Evolutionary conservation across 2,888 invertebrate genomes (phyloP).

Genomic region (Eumerus sabulonum): DNA sequence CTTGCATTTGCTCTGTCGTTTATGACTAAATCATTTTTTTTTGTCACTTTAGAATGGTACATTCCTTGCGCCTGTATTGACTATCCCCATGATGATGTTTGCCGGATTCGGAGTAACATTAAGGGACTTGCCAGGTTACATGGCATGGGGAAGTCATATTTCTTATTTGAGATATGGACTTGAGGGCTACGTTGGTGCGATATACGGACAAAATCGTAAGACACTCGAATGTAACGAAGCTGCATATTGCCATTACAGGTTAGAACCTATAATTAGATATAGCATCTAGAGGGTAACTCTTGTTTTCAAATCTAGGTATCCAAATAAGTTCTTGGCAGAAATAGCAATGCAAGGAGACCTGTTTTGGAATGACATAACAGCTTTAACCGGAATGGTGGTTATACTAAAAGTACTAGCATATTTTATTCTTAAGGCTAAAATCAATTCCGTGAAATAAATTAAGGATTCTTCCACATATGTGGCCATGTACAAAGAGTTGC

Average conservation of each 20-base stretch:
- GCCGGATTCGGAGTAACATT: slow-evolving; percentile 96
- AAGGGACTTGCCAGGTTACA: slow-evolving; percentile 89
- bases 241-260: slow-evolving; percentile 89
- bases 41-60: slow-evolving; percentile 88
- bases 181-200: slow-evolving; percentile 90
- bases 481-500: no score
- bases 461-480: background rate
- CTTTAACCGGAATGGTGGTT: slow-evolving; percentile 85
- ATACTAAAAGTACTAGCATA: slow-evolving; percentile 84
- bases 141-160: slow-evolving; percentile 94
- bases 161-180: slow-evolving; percentile 95
- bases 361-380: slow-evolving; percentile 90
- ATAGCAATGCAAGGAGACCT: slow-evolving; percentile 89
- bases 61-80: slow-evolving; percentile 93
- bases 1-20: background rate
- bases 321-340: slow-evolving; percentile 88
- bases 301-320: slow-evolving; percentile 81
- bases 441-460: slow-evolving; percentile 79
- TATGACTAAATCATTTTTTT: no score
- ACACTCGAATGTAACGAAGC: slow-evolving; percentile 87
- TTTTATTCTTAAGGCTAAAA: slow-evolving; percentile 88
- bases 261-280: slow-evolving; percentile 46
- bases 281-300: background rate
- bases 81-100: slow-evolving; percentile 97
- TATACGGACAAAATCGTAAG: slow-evolving; percentile 90